Percentiles rank a stretch among this genome's conserved stretches.
Evolutionary conservation across 2,113 vertebrate species (phyloP).

Genomic region (Parus major): DNA sequence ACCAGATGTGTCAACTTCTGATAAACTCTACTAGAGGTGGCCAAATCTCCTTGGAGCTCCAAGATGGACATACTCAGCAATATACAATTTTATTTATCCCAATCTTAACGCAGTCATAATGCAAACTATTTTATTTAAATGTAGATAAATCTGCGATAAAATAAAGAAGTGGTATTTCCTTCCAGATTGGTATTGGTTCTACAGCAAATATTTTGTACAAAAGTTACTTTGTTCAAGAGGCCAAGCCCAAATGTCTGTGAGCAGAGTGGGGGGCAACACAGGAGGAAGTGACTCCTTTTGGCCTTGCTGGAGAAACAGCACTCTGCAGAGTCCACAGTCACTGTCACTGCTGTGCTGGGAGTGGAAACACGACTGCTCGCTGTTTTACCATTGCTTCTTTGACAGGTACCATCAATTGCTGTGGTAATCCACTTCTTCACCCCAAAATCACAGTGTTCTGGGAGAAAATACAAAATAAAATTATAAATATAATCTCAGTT

Average conservation of each 20-base stretch:
- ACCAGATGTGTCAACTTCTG: neutral
- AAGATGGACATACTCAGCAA: neutral
- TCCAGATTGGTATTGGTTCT: neutral
- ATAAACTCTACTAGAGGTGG: neutral
- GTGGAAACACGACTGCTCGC: accelerated
- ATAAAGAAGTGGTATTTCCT: neutral
- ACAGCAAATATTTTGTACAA: neutral
- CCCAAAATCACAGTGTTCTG: neutral
- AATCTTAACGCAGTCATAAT: neutral
- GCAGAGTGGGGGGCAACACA: neutral
- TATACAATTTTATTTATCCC: neutral
- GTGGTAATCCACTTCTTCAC: neutral
- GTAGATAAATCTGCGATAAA: neutral
- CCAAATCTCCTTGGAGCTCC: neutral
- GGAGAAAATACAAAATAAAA: neutral
- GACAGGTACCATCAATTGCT: neutral
- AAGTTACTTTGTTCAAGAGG: neutral
- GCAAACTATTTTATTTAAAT: neutral
- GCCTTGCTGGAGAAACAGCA: accelerated
- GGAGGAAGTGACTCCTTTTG: neutral
- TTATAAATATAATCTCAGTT: neutral
- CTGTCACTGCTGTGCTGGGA: neutral
- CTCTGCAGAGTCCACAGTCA: neutral
- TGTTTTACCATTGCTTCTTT: neutral
- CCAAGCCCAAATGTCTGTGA: neutral